Evolutionary conservation across 23 tunicate species (phyloP), one percentile per base, ranked within the genome.

Genomic region (Phallusia fumigata): DNA sequence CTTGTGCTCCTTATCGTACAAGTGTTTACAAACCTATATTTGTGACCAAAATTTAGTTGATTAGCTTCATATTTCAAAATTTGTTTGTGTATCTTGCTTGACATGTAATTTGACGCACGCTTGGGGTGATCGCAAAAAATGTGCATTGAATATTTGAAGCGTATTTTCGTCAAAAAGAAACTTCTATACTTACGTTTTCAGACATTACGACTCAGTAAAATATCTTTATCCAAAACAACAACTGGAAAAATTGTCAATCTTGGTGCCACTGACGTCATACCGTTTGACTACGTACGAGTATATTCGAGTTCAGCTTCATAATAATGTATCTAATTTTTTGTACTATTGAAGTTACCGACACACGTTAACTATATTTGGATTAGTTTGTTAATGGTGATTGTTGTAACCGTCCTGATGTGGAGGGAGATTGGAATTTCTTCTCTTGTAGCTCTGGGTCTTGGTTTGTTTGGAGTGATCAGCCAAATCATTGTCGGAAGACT

Each of bases 221-320:
- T 77, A 77, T 84, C 93, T 1, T 65, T 90, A 31, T 32, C 80
- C 0, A 30, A 58, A 30, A 86, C 94, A 12, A 85, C 95, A 21
- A 82, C 88, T 33, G 99, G 99, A 34, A 76, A 92, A 79, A 82
- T 96, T 30, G 90, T 96, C 33, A 96, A 96, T 65, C 86, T 96
- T 19, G 87, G 88, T 16, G 75, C 99, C 2, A 91, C 96, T 0
- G 99, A 96, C 85, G 99, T 95, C 12, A 32, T 96, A 19, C 75
- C 94, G 52, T 92, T 53, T 79, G 89, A 96, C 13, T 13, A 58
- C 13, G 69, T 58, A 58, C 8, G 69, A 21, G 13, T 58, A 58
- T 8, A 21, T 40, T 40, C 47, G 8, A 40, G 47, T 40, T 40
- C 10, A 40, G 47, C 47, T 40, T 3, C 69, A 58, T 21, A 6